Evolutionary conservation across 2,888 invertebrate species (phyloP).

Genomic region (Cantharis rufa): DNA sequence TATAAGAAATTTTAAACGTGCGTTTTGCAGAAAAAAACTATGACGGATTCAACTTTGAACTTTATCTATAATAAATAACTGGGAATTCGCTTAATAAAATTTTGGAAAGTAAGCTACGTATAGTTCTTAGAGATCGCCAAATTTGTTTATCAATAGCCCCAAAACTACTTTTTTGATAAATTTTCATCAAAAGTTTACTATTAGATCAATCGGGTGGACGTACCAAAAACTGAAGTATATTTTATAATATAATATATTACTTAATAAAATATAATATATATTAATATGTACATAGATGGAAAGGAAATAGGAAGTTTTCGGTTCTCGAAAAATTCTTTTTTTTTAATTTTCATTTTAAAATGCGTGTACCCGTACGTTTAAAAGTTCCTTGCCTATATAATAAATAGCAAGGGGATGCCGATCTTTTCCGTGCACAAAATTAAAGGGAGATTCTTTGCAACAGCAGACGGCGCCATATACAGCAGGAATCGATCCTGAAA

Average conservation of each 20-base stretch:
- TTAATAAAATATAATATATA: too few relatives aligned
- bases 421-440: neutral
- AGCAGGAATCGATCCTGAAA: constrained; percentile 28
- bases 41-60: neutral
- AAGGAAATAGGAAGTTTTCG: neutral
- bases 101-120: too few relatives aligned
- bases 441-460: constrained; percentile 1
- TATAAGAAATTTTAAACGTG: neutral
- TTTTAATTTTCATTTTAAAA: neutral
- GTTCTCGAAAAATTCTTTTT: too few relatives aligned
- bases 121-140: too few relatives aligned
- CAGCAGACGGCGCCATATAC: constrained; percentile 27
- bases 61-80: neutral
- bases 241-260: too few relatives aligned
- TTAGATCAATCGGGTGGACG: neutral
- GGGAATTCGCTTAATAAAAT: neutral
- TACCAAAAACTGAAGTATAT: too few relatives aligned
- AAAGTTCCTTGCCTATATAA: neutral
- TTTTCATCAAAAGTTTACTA: too few relatives aligned
- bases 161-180: neutral
- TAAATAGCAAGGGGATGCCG: neutral
- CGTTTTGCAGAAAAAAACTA: neutral
- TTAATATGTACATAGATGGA: neutral
- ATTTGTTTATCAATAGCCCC: too few relatives aligned
- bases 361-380: too few relatives aligned